A percentile compares a stretch with the other conserved stretches of the same genome.
phyloP scores from a whole-genome alignment of 2,888 invertebrate genomes.

The Lasioglossum leucozonium region DNA sequence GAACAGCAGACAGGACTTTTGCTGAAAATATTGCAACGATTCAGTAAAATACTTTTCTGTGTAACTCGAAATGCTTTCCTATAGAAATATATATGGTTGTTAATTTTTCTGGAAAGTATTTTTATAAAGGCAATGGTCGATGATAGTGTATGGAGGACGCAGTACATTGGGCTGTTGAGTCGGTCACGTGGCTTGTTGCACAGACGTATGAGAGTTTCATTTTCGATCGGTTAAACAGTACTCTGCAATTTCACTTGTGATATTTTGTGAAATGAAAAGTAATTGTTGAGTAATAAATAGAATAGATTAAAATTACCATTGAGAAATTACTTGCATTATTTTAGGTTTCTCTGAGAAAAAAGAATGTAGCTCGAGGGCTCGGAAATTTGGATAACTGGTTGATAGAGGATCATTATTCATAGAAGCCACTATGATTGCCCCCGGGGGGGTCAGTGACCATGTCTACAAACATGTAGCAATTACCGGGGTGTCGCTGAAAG shows the following conservation, averaged over 20 bases:
- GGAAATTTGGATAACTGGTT: background rate
- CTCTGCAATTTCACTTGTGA: background rate
- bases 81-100: no score
- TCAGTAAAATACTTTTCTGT: no score
- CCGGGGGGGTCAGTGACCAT: conserved; percentile 34
- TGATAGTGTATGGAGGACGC: background rate
- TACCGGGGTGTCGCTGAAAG: conserved; percentile 25
- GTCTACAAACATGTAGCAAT: conserved; percentile 22
- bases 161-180: background rate
- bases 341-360: no score
- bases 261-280: background rate
- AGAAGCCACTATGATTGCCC: conserved; percentile 53
- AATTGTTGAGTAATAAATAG: background rate
- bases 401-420: conserved; percentile 42
- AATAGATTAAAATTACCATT: no score
- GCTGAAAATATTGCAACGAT: no score
- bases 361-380: no score
- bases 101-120: background rate
- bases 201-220: background rate
- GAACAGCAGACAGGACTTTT: no score
- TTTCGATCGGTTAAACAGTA: background rate
- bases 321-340: no score
- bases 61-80: no score
- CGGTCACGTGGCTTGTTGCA: background rate
- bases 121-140: background rate